A percentile compares a stretch with the other conserved stretches of the same genome.
phyloP scores from a whole-genome alignment of 2,888 invertebrate species.

The Spodoptera exigua region DNA sequence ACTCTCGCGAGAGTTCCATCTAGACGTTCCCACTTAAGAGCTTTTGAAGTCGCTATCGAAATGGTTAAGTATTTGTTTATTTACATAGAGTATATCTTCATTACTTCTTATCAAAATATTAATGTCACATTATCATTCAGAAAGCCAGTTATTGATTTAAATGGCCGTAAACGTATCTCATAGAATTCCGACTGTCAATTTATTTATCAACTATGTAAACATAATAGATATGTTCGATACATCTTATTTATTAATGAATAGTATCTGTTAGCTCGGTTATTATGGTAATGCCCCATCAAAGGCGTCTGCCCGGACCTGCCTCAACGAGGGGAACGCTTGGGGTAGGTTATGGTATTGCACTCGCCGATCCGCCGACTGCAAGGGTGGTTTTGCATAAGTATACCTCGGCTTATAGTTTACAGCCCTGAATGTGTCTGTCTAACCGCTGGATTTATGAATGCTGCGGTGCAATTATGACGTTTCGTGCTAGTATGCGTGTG shows the following conservation, averaged over 20 bases:
- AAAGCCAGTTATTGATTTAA: slow-evolving; percentile 45
- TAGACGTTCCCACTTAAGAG: slow-evolving; percentile 38
- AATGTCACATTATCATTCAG: slow-evolving; percentile 29
- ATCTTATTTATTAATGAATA: slow-evolving; percentile 65
- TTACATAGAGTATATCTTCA: slow-evolving; percentile 33
- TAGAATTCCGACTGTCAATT: slow-evolving; percentile 50
- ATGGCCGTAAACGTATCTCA: slow-evolving; percentile 44
- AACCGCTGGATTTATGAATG: slow-evolving; percentile 82
- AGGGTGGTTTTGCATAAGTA: slow-evolving; percentile 84
- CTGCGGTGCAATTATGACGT: slow-evolving; percentile 80
- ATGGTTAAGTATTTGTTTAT: slow-evolving; percentile 33
- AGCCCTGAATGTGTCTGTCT: slow-evolving; percentile 80
- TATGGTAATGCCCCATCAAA: slow-evolving; percentile 83
- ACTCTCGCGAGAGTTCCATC: slow-evolving; percentile 29
- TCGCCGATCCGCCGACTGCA: slow-evolving; percentile 81
- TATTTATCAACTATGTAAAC: slow-evolving; percentile 56
- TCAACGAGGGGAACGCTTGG: slow-evolving; percentile 83
- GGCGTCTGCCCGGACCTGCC: slow-evolving; percentile 82
- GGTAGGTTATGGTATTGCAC: slow-evolving; percentile 87
- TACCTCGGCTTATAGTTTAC: slow-evolving; percentile 74
- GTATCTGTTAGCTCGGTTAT: slow-evolving; percentile 70
- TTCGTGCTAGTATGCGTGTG: slow-evolving; percentile 64
- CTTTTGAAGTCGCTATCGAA: slow-evolving; percentile 46
- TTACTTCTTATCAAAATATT: slow-evolving; percentile 44
- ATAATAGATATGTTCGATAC: slow-evolving; percentile 47